Percentiles rank a stretch among this genome's conserved stretches.
phyloP scores from a whole-genome alignment of 2,888 invertebrate genomes.

The Nasonovia ribisnigri region DNA sequence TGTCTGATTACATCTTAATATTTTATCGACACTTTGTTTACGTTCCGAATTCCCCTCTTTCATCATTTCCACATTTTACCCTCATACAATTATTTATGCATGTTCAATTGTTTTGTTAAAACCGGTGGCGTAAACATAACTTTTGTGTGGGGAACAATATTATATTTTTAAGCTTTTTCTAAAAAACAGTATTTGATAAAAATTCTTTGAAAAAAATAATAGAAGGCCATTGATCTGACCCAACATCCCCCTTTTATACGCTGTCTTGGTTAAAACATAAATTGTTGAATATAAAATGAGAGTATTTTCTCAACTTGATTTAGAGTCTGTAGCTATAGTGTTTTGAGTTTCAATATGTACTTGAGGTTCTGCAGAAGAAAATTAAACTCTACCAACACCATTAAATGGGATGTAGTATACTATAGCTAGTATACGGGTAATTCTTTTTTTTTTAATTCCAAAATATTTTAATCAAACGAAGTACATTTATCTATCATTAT shows the following conservation, averaged over 20 bases:
- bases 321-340: neutral
- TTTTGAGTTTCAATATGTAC: neutral
- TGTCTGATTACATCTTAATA: neutral
- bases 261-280: neutral
- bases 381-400: neutral
- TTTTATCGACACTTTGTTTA: neutral
- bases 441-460: no score
- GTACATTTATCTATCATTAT: neutral
- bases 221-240: neutral
- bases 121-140: neutral
- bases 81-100: conserved; percentile 11
- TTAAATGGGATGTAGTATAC: no score
- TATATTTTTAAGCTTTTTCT: neutral
- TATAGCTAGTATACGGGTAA: no score
- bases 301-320: neutral
- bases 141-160: neutral
- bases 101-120: neutral
- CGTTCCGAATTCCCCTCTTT: neutral
- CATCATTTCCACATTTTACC: conserved; percentile 10
- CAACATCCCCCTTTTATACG: neutral
- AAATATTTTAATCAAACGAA: neutral
- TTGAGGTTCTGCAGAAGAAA: neutral
- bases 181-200: neutral
- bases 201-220: neutral
- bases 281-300: neutral